Evolutionary conservation across 2,888 invertebrate species (phyloP).

Genomic region (Tetramorium bicarinatum): DNA sequence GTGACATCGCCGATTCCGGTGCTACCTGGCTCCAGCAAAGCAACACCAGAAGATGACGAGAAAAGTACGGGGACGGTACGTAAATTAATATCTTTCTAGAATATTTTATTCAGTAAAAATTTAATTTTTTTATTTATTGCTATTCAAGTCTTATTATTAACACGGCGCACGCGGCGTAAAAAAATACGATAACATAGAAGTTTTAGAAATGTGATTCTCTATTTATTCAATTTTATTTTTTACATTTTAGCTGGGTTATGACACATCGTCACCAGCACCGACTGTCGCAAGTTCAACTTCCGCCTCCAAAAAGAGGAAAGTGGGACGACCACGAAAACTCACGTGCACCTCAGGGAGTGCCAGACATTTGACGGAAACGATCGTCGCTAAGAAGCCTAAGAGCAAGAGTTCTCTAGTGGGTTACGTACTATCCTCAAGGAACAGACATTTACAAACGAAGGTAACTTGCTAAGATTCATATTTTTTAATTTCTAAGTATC

Average conservation of each 20-base stretch:
- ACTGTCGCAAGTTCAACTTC: slow-evolving; percentile 79
- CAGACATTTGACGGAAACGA: slow-evolving; percentile 91
- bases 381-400: slow-evolving; percentile 93
- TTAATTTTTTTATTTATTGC: neutral
- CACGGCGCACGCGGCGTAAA: neutral
- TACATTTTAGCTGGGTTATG: slow-evolving; percentile 74
- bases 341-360: slow-evolving; percentile 88
- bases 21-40: slow-evolving; percentile 69
- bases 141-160: neutral
- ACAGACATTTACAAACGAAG: slow-evolving; percentile 87
- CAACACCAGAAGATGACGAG: slow-evolving; percentile 78
- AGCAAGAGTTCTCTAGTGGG: slow-evolving; percentile 90
- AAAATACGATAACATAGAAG: neutral
- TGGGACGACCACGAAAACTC: slow-evolving; percentile 93
- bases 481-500: neutral
- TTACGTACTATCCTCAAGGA: slow-evolving; percentile 89
- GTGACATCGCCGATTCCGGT: slow-evolving; percentile 78
- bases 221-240: neutral
- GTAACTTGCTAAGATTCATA: slow-evolving; percentile 67
- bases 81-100: neutral
- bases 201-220: neutral
- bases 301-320: slow-evolving; percentile 92
- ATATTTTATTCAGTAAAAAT: neutral
- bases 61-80: slow-evolving; percentile 71
- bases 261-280: slow-evolving; percentile 80